Percentiles rank a stretch among this genome's conserved stretches.
Evolutionary conservation across 2,113 vertebrate species (phyloP).

Genomic region (Elaphurus davidianus): DNA sequence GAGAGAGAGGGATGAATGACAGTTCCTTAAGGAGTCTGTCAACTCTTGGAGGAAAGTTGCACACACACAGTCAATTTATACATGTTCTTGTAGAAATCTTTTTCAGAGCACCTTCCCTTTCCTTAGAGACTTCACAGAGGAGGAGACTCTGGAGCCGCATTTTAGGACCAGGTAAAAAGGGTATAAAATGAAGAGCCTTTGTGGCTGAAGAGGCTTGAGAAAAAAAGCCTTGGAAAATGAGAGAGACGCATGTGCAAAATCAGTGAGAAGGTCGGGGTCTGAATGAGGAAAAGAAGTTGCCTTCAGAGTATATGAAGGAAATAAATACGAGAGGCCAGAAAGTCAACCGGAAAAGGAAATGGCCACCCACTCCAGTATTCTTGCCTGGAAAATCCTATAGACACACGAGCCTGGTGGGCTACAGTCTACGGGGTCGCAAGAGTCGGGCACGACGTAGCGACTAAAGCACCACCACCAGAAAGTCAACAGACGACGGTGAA

Average conservation of each 20-base stretch:
- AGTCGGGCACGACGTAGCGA: rapidly evolving
- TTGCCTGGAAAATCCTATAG: background rate
- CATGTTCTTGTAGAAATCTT: background rate
- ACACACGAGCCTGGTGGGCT: background rate
- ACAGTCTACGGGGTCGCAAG: background rate
- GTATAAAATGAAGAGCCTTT: background rate
- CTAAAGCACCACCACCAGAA: background rate
- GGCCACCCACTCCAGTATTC: background rate
- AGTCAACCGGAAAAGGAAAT: background rate
- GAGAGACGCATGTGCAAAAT: background rate
- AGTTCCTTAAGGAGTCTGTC: background rate
- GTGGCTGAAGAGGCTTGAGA: background rate
- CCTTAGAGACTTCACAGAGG: background rate
- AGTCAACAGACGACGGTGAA: background rate
- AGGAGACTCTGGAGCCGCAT: background rate
- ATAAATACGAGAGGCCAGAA: background rate
- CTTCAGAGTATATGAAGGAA: background rate
- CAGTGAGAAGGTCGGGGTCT: background rate
- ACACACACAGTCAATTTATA: background rate
- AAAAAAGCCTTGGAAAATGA: background rate
- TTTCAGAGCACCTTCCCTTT: background rate
- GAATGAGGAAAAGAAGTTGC: background rate
- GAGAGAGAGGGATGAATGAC: background rate
- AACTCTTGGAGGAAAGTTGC: background rate
- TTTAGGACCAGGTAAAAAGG: background rate